Evolutionary conservation across 2,797 vertebrate genomes (phyloP).

Genomic region (Melanogrammus aeglefinus): DNA sequence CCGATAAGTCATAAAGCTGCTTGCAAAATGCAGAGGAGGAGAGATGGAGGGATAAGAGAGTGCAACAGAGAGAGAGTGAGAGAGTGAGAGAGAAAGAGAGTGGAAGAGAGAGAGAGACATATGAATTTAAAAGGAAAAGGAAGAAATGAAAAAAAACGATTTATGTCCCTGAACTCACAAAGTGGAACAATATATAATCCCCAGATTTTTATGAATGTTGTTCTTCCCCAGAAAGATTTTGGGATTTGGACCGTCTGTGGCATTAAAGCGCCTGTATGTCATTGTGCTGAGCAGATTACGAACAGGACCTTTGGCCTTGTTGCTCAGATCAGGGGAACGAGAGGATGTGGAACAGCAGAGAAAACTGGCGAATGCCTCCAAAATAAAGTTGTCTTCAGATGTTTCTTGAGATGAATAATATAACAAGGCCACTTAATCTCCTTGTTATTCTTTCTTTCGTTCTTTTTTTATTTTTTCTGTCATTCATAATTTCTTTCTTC

Average conservation of each 20-base stretch:
- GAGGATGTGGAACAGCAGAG: background rate
- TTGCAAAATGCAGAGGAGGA: background rate
- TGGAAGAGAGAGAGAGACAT: background rate
- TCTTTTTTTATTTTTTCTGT: too few species aligned
- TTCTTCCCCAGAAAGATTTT: background rate
- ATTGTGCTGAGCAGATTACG: background rate
- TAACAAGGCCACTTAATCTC: background rate
- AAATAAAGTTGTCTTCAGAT: background rate
- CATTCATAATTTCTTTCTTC: too few species aligned
- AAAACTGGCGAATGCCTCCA: background rate
- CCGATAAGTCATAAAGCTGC: slow-evolving; percentile 1
- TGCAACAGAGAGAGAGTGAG: background rate
- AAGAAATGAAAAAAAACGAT: background rate
- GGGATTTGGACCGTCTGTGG: background rate
- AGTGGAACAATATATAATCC: background rate
- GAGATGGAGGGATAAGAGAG: background rate
- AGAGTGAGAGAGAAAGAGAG: background rate
- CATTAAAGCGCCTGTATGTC: background rate
- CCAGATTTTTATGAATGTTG: background rate
- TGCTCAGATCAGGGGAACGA: background rate
- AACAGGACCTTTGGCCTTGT: background rate
- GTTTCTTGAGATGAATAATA: background rate
- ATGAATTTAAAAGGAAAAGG: background rate
- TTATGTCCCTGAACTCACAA: background rate
- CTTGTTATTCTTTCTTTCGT: background rate